Base-by-base conservation (phyloP, 2,113 vertebrate species). In the Oryzias celebensis region DNA sequence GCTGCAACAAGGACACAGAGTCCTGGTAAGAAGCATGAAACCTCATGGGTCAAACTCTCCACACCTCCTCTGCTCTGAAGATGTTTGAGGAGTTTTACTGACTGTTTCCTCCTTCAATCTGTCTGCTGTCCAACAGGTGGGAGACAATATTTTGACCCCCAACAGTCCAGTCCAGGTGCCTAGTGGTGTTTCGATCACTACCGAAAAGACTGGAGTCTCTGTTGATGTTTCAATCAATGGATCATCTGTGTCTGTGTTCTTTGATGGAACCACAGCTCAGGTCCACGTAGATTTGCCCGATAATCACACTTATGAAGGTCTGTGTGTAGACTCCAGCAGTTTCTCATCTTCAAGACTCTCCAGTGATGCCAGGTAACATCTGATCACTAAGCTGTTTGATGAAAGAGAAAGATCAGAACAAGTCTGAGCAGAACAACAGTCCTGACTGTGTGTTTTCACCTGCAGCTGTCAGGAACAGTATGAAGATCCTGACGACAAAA, bases 391-490 rank as follows among this genome's bases (percentile, higher is more conserved):
- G 36, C 42, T 56, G 18, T 41, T 56, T 4, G 14, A 24, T 57
- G 1, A 10, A 36, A 12, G 8, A 45, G 8, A 10, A 36, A 12
- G 8, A 36, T 12, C 12, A 36, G 31, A 17, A 46, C 43, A 45
- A 45, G 2, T 16, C 4, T 14, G 43, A 45, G 43, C 2, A 45
- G 43, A 16, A 16, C 15, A 58, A 8, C 22, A 45, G 56, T 44
- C 26, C 58, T 49, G 26, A 62, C 20, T 4, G 42, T 52, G 59
- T 15, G 18, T n/a, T 43, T 23, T 61, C 46, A 23, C 48, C 48
- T 50, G 31, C 16, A 62, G 59, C 48, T 62, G 58, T 49, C 24
- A 60, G 45, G 8, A 7, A 4, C 24, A 4, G 45, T 15, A 47
- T 24, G 1, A 0, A 5, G 47, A 50, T 7, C 6, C 46, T 22